Conservation (phyloP, 2,888 invertebrate species). For the Cerceris ruficornis region DNA sequence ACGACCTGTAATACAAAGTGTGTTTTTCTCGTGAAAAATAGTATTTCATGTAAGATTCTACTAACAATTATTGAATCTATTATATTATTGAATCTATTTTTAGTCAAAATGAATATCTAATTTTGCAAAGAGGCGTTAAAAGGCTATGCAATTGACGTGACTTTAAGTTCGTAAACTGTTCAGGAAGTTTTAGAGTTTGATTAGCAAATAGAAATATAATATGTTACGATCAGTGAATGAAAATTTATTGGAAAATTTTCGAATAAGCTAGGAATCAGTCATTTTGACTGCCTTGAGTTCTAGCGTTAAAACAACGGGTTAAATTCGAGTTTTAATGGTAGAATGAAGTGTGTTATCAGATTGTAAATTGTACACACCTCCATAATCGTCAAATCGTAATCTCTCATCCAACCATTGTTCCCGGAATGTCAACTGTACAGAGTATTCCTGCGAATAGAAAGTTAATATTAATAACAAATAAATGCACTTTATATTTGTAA, state of each 20-base stretch:
- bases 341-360: neutral
- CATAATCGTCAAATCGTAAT: slow-evolving; percentile 93
- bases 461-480: slow-evolving; percentile 12
- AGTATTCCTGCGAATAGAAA: slow-evolving; percentile 92
- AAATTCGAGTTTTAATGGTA: neutral
- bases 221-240: neutral
- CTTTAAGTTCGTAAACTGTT: too few species aligned
- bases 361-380: slow-evolving; percentile 84
- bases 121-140: too few species aligned
- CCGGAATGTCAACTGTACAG: slow-evolving; percentile 97
- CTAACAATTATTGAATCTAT: too few species aligned
- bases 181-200: too few species aligned
- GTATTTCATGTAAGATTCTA: too few species aligned
- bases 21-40: neutral
- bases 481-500: neutral
- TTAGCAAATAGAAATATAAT: too few species aligned
- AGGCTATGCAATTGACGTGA: too few species aligned
- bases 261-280: neutral
- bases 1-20: slow-evolving; percentile 85
- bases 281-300: neutral
- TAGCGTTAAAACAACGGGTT: neutral
- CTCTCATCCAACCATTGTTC: slow-evolving; percentile 98
- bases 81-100: too few species aligned
- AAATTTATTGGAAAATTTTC: neutral
- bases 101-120: too few species aligned